A percentile compares a stretch with the other conserved stretches of the same genome.
These are phyloP conservation scores for Bolinopsis microptera DNA, from an alignment of 37 sponge, comb jelly and placozoan genomes.

Conservation along the genomic window DNA sequence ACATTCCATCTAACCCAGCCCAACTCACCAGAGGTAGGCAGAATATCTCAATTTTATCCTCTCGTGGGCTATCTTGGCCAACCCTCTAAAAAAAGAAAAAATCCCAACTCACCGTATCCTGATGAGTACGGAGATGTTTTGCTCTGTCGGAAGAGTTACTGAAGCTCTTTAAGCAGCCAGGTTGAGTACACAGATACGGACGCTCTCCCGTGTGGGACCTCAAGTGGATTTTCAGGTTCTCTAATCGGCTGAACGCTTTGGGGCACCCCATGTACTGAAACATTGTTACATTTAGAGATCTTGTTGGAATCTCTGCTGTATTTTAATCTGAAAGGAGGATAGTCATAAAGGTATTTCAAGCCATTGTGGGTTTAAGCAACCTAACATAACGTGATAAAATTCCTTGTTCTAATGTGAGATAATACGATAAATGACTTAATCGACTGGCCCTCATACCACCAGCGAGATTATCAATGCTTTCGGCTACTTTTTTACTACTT, in stretches of 20 bases:
- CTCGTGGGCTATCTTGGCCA: too few relatives aligned
- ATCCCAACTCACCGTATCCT: conserved; percentile 82
- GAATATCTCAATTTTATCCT: too few relatives aligned
- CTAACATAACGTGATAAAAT: too few relatives aligned
- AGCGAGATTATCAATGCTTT: too few relatives aligned
- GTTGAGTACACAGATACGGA: conserved; percentile 80
- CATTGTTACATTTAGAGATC: background rate
- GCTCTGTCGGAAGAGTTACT: conserved; percentile 95
- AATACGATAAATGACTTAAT: background rate
- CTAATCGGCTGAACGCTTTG: conserved; percentile 91
- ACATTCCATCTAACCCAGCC: too few relatives aligned
- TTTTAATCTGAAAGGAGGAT: too few relatives aligned
- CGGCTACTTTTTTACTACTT: background rate
- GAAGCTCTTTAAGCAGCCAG: conserved; percentile 85
- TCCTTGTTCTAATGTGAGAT: too few relatives aligned
- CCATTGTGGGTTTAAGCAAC: too few relatives aligned
- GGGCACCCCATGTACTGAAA: conserved; percentile 81
- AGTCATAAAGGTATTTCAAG: too few relatives aligned
- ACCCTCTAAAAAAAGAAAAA: too few relatives aligned
- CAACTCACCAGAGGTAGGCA: too few relatives aligned
- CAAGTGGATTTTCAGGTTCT: conserved; percentile 92
- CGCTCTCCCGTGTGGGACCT: conserved; percentile 93
- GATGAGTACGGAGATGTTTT: conserved; percentile 88
- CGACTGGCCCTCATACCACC: background rate
- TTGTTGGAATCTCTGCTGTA: too few relatives aligned